Percentiles rank a stretch among this genome's conserved stretches.
Conservation (phyloP, 2,797 vertebrate genomes). For the Coendou prehensilis region DNA sequence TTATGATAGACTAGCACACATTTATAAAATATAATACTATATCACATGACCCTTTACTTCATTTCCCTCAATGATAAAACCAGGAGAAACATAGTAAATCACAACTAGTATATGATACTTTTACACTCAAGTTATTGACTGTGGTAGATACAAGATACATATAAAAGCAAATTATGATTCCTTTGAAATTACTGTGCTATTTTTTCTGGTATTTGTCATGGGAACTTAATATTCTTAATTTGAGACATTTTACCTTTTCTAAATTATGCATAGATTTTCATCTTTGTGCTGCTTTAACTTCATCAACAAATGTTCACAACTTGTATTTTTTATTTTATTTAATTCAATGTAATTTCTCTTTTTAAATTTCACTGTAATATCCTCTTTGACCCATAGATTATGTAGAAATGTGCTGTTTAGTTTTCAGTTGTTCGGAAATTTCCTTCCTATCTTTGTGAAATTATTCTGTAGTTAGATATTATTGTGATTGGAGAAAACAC, state of each 20-base stretch:
- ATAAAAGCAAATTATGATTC: background rate
- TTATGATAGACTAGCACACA: background rate
- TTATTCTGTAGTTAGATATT: background rate
- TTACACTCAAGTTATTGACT: background rate
- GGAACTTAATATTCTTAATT: background rate
- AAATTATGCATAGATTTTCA: background rate
- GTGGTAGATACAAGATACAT: background rate
- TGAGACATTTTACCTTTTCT: background rate
- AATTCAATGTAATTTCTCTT: background rate
- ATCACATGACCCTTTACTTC: background rate
- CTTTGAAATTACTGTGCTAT: background rate
- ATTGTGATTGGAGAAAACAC: background rate
- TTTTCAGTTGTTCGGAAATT: background rate
- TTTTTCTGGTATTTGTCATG: background rate
- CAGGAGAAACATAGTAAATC: too few species aligned
- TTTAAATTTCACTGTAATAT: background rate
- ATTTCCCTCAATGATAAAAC: background rate
- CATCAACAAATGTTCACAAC: background rate
- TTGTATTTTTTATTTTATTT: background rate
- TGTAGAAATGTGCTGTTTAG: background rate
- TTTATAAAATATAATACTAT: background rate
- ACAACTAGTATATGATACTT: background rate
- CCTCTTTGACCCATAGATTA: background rate
- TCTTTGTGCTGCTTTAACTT: background rate
- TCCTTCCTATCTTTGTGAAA: background rate